A percentile compares a stretch with the other conserved stretches of the same genome.
Evolutionary conservation across 2,888 invertebrate genomes (phyloP).

Genomic region (Noctua janthe): DNA sequence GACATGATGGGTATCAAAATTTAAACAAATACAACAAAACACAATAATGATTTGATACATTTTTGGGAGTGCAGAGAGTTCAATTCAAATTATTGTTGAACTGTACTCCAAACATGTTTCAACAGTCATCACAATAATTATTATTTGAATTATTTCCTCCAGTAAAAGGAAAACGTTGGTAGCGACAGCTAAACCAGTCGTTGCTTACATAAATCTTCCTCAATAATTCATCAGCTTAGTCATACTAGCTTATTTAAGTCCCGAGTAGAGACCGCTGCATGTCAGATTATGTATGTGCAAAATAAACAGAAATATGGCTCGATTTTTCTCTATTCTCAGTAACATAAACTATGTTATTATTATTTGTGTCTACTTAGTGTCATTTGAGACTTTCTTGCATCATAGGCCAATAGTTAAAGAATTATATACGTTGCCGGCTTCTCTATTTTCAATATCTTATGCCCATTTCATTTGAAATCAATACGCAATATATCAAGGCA

Average conservation of each 20-base stretch:
- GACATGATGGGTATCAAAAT: neutral
- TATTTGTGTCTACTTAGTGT: constrained; percentile 30
- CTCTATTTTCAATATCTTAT: constrained; percentile 23
- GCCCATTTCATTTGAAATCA: constrained; percentile 13
- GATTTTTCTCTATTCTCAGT: constrained; percentile 14
- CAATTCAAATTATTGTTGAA: constrained; percentile 5
- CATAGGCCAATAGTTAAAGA: constrained; percentile 1
- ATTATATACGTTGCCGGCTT: constrained; percentile 15
- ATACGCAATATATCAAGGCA: neutral
- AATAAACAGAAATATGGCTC: constrained; percentile 11
- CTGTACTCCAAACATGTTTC: constrained; percentile 5
- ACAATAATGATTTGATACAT: too few relatives aligned
- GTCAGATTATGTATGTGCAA: constrained; percentile 21
- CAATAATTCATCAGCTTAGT: constrained; percentile 50
- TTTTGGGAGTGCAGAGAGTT: too few relatives aligned
- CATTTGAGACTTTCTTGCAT: constrained; percentile 52
- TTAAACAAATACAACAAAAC: too few relatives aligned
- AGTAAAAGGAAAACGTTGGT: constrained; percentile 36
- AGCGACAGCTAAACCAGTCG: constrained; percentile 21
- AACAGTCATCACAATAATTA: constrained; percentile 20
- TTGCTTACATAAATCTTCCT: constrained; percentile 37
- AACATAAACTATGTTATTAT: constrained; percentile 13
- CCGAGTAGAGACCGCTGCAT: neutral
- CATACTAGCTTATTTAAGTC: constrained; percentile 31
- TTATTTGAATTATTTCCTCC: constrained; percentile 39